Evolutionary conservation across 30 jellyfish, hydroid and myxozoan species (phyloP), one percentile per base, ranked within the genome.

Genomic region (Clytia hemisphaerica): DNA sequence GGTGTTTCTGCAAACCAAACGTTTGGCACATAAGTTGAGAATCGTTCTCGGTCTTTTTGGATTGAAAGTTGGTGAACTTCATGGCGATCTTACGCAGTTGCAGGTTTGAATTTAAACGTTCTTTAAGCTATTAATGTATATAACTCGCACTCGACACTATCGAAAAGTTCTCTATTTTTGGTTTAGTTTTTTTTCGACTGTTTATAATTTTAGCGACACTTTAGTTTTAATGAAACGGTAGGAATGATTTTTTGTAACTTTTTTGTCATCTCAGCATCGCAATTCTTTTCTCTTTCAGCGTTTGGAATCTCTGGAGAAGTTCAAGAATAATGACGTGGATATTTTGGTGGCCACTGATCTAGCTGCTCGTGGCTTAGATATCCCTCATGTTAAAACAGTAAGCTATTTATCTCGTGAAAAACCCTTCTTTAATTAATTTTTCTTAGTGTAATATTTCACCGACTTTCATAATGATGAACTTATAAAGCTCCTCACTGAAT

Each of bases 301-400:
- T 22, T 53, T 87, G 10, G 97, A 87, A 36, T 94, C 97, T 21
- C 55, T 87, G 62, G 87, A 87, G 38, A 53, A 48, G 69, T 87
- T 79, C 58, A 87, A 87, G 48, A 51, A 66, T 35, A 80, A 69
- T 4, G 83, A 79, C 9, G 61, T 89, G n/a, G 93, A 76, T 75
- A 71, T 91, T 3, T 70, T 91, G 30, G 95, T 91, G 7, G 95
- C 99, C 21, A 91, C 99, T 28, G 95, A 91, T 66, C 63, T 91
- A 24, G 95, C 95, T 28, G 94, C 95, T 7, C 47, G 99, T 24
- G 99, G 99, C 4, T 73, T 91, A 29, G 99, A 91, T 46, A 91
- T 91, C 22, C 45, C 85, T 1, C 94, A 94, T 16, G 95, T 91
- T 12, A 72, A 69, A 75, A 91, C 95, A 45, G 99, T 91, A 65